Conservation (phyloP, 2,797 vertebrate genomes). For the Eupleurogrammus muticus region DNA sequence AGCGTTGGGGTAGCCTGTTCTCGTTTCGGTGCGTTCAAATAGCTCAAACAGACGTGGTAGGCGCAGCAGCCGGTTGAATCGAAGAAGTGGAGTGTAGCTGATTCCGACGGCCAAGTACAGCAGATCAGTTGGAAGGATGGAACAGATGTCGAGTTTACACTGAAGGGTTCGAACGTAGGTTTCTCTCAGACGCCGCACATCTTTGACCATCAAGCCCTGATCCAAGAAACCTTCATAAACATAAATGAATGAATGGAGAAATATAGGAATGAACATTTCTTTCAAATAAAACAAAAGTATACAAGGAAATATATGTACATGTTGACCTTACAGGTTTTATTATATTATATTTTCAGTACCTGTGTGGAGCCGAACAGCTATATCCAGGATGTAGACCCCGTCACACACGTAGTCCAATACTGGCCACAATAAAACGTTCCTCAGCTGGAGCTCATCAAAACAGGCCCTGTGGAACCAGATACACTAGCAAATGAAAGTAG, state of each 20-base stretch:
- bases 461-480: constrained; percentile 87
- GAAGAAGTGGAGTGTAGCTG: constrained; percentile 88
- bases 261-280: background rate
- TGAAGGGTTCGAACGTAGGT: constrained; percentile 88
- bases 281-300: background rate
- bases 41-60: constrained; percentile 95
- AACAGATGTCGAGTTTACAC: constrained; percentile 91
- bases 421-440: constrained; percentile 88
- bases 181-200: constrained; percentile 86
- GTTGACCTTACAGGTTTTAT: too few relatives aligned
- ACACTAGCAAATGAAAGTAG: background rate
- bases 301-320: too few relatives aligned
- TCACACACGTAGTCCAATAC: constrained; percentile 93
- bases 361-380: constrained; percentile 89
- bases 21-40: constrained; percentile 93
- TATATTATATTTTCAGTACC: constrained; percentile 77
- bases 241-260: background rate
- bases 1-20: constrained; percentile 94
- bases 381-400: constrained; percentile 88
- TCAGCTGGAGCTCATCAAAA: constrained; percentile 90
- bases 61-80: constrained; percentile 93
- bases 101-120: constrained; percentile 86
- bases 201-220: constrained; percentile 93
- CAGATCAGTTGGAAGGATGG: constrained; percentile 92
- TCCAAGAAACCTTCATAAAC: constrained; percentile 90